Evolutionary conservation across 2,113 vertebrate genomes (phyloP).

Genomic region (Burhinus bistriatus): DNA sequence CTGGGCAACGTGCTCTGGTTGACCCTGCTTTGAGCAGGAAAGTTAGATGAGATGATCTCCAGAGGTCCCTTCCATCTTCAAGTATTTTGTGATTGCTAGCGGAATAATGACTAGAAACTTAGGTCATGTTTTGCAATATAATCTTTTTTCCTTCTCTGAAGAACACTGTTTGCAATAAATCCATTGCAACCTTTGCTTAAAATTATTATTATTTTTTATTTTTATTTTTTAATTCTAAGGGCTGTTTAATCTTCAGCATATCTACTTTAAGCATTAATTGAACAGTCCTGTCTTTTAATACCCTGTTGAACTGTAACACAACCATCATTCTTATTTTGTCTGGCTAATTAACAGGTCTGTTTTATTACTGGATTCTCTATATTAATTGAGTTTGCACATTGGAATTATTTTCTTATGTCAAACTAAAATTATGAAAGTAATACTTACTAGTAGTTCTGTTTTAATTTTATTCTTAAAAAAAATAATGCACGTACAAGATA

Average conservation of each 20-base stretch:
- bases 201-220: background rate
- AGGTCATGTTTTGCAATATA: background rate
- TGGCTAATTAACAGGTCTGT: background rate
- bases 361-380: conserved; percentile 15
- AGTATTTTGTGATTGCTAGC: background rate
- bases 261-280: background rate
- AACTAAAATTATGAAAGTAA: conserved; percentile 19
- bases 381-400: background rate
- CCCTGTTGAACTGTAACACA: background rate
- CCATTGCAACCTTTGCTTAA: background rate
- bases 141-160: background rate
- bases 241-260: background rate
- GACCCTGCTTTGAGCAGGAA: background rate
- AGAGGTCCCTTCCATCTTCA: background rate
- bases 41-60: background rate
- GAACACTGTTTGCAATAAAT: background rate
- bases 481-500: background rate
- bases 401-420: background rate
- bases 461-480: background rate
- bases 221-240: background rate
- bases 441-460: background rate
- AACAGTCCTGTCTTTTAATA: background rate
- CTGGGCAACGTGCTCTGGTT: background rate
- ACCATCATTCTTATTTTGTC: background rate
- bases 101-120: background rate